Evolutionary conservation across 92 coral and sea anemone genomes (phyloP).

Genomic region (Porites rus): DNA sequence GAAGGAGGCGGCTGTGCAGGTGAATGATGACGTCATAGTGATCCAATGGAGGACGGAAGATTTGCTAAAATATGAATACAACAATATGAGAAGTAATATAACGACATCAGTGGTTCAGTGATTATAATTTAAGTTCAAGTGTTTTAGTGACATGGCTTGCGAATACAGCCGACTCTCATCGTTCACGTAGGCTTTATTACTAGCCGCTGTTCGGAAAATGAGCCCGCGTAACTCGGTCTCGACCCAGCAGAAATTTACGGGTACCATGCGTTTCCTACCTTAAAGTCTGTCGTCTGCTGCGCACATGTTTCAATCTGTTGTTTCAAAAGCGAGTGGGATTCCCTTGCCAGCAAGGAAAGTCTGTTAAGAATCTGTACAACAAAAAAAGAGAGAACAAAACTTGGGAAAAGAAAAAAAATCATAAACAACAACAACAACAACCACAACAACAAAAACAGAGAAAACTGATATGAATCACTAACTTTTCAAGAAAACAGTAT

Average conservation of each 20-base stretch:
- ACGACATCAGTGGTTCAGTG: not conserved
- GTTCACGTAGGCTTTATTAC: no score
- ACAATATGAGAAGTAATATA: not conserved
- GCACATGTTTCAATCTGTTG: slow-evolving; percentile 56
- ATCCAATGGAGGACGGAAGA: slow-evolving; percentile 93
- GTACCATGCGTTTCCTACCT: slow-evolving; percentile 50
- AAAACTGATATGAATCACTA: no score
- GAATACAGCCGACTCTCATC: no score
- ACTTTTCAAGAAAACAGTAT: no score
- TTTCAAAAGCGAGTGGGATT: slow-evolving; percentile 68
- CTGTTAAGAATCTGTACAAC: slow-evolving; percentile 72
- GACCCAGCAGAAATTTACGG: no score
- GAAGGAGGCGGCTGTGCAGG: slow-evolving; percentile 72
- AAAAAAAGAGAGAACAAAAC: not conserved
- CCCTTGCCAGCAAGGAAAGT: slow-evolving; percentile 76
- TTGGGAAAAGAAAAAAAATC: not conserved
- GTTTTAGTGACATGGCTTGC: no score
- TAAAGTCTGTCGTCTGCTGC: slow-evolving; percentile 73
- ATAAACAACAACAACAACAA: not conserved
- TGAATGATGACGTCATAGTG: slow-evolving; percentile 92
- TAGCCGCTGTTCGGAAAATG: no score
- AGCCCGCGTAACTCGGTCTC: no score
- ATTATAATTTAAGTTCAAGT: no score
- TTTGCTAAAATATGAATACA: slow-evolving; percentile 65
- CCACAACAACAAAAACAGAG: not conserved